Evolutionary conservation across 2,113 vertebrate species (phyloP), one percentile per base, ranked within the genome.

Genomic region (Apodemus speciosus): DNA sequence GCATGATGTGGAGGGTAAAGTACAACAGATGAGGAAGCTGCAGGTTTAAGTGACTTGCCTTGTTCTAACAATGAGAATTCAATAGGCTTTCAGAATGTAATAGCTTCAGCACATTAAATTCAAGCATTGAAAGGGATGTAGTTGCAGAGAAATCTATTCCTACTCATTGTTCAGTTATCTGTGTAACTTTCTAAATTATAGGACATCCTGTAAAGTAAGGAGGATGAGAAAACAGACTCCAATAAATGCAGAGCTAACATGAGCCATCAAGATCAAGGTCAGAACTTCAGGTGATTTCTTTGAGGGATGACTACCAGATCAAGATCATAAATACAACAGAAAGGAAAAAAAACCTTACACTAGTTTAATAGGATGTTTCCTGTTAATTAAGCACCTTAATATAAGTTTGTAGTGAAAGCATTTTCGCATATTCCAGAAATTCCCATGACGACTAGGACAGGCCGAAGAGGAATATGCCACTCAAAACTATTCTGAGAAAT

Each of bases 401-500:
- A 25, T 56, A 93, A 89, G n/a, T 93, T 95, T 79, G 6, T 73
- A 79, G 14, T 68, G 21, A 75, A 21, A 86, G 6, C 40, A 38
- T 88, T 93, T 94, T 91, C 35, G 43, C 88, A 53, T 89, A 87
- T 49, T 92, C 15, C 32, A 51, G 62, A 83, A 88, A 93, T 94
- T 87, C 62, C 86, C 83, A 76, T 68, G 77, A 93, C 72, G 77
- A 62, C 62, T 66, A 13, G 30, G 38, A 95, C 92, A 95, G 79
- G 64, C 58, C 51, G 2, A 43, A 80, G 88, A 35, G 30, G 30
- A 95, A 66, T 71, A 88, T 79, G 69, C 3, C 79, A 91, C 79
- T 94, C 69, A 95, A 84, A 56, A 84, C 27, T 62, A 88, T 72
- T 94, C 73, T 92, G 43, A 85, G 87, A 91, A 95, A 94, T 80